Evolutionary conservation across 30 jellyfish, hydroid and myxozoan species (phyloP), one percentile per base, ranked within the genome.

Genomic region (Nemopilema nomurai): DNA sequence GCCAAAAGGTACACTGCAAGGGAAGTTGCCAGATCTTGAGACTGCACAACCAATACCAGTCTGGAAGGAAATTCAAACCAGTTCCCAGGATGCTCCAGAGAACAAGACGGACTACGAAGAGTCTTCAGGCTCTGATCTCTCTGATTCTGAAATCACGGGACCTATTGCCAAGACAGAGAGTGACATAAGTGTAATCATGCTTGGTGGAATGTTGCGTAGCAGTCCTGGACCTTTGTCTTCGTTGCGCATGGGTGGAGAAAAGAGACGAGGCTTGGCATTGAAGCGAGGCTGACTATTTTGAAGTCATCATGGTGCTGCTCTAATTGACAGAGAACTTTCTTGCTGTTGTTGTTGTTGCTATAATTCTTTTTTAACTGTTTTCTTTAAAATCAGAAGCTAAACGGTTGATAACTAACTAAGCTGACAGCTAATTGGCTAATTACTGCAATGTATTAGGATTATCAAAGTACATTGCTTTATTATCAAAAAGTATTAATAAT

Each of bases 151-250:
- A 53, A 20, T 83, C 20, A 31, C 49, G 0, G 86, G 53, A 20
- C 92, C 92, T 50, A 72, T 83, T 83, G 86, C 92, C 13, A 83
- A 83, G 30, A 83, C 92, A 52, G 92, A 83, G 74, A 83, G 92
- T 62, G 92, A 83, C 64, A 72, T 83, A 18, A 71, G 77, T 26
- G 90, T 51, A 1, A 4, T 29, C 19, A 64, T 70, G 69, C 22
- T 83, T 71, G 65, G 81, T 69, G 71, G 84, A 25, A 51, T 19
- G 50, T 4, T 51, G 28, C 23, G 62, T 18, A 27, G 53, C n/a
- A 41, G 13, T 41, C 13, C 13, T 41, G 57, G 57, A 13, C 13
- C 57, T 41, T 13, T 41, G 6, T 6, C 57, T 41, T 6, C 6
- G 57, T 3, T 41, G 57, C 9, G 57, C 6, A 41, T 41, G 57